Percentiles rank a stretch among this genome's conserved stretches.
Evolutionary conservation across 2,888 invertebrate genomes (phyloP).

Genomic region (Celastrina argiolus): DNA sequence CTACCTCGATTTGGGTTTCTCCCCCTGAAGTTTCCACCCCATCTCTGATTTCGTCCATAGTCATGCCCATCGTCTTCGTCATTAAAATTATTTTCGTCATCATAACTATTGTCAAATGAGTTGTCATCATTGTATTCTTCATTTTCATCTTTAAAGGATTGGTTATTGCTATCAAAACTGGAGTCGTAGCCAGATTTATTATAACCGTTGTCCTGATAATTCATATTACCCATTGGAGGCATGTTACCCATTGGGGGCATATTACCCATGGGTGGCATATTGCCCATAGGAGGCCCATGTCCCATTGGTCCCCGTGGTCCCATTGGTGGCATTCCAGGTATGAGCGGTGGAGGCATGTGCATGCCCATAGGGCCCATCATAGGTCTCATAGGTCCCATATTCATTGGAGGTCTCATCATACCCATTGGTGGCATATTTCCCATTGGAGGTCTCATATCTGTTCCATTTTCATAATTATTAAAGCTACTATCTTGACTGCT

Average conservation of each 20-base stretch:
- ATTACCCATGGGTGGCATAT: slow-evolving; percentile 46
- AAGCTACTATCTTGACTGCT: slow-evolving; percentile 58
- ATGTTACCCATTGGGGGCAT: slow-evolving; percentile 49
- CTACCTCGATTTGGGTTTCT: slow-evolving; percentile 46
- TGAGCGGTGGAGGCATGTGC: slow-evolving; percentile 43
- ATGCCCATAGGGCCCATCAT: slow-evolving; percentile 38
- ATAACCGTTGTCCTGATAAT: slow-evolving; percentile 60
- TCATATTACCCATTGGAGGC: slow-evolving; percentile 46
- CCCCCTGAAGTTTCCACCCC: slow-evolving; percentile 58
- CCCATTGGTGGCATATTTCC: slow-evolving; percentile 45
- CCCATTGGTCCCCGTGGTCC: slow-evolving; percentile 47
- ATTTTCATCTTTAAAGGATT: slow-evolving; percentile 52
- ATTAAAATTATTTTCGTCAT: slow-evolving; percentile 54
- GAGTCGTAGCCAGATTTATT: slow-evolving; percentile 61
- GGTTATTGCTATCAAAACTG: slow-evolving; percentile 51
- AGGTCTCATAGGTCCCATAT: slow-evolving; percentile 42
- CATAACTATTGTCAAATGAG: slow-evolving; percentile 49
- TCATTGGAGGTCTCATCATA: slow-evolving; percentile 37
- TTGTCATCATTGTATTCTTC: slow-evolving; percentile 51
- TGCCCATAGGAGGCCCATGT: slow-evolving; percentile 44
- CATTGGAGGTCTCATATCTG: slow-evolving; percentile 46
- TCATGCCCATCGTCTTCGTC: slow-evolving; percentile 53
- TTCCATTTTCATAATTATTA: slow-evolving; percentile 54
- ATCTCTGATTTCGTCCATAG: slow-evolving; percentile 54
- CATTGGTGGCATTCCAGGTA: slow-evolving; percentile 38